Evolutionary conservation across 2,888 invertebrate genomes (phyloP), one percentile per base, ranked within the genome.

Genomic region (Protophormia terraenovae): DNA sequence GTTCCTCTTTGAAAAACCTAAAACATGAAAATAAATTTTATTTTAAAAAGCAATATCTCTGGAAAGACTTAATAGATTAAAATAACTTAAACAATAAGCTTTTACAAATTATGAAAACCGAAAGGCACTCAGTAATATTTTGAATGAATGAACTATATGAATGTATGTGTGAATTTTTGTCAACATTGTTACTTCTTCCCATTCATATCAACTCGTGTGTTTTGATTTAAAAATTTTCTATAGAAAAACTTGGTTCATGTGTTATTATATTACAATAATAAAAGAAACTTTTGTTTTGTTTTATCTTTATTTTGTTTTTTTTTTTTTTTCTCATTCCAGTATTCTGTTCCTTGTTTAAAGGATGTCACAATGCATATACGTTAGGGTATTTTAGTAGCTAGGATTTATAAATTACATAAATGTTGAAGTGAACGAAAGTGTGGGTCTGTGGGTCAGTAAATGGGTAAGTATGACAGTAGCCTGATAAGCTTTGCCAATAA

Each of bases 371-470:
- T 29, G 27, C 35, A 35, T 38, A 7, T 3, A 27, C 6, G 53
- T 12, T 38, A 38, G 8, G 38, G 38, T 24, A 71, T 71, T 55
- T 55, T 16, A 71, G 69, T 71, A 71, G 38, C 38, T 53, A 53
- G 53, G 69, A 71, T 38, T 55, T 71, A 32, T 10, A 19, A 19
- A 32, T 1, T 60, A 32, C 12, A 19, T 60, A 19, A 3, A 60
- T 12, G 60, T 12, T 4, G 5, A 60, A 32, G 16, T 32, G 12
- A 32, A 32, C 12, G 16, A 32, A 53, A 24, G 10, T 8, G 53
- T 53, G 22, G 24, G 53, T 3, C 10, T 14, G 29, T 55, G n/a
- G 3, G 7, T 8, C 27, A n/a, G 27, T 55, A 24, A 10, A 24
- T 24, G 53, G 14, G 8, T 24, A 53, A 19, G 16, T 12, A 14